Evolutionary conservation across 2,797 vertebrate genomes (phyloP).

Genomic region (Steatocranus sp.): DNA sequence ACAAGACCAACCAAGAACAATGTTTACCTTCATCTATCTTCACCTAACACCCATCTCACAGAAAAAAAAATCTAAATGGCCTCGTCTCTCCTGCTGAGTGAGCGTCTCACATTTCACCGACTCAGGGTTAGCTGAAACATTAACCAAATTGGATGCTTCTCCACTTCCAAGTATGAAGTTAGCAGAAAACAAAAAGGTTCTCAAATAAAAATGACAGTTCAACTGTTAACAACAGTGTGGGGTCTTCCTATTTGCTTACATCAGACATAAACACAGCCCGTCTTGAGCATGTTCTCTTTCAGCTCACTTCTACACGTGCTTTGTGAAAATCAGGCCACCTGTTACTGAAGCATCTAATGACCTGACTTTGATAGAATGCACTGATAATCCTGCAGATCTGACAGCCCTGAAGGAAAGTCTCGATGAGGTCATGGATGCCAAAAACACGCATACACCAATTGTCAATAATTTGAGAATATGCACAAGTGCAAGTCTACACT

Average conservation of each 20-base stretch:
- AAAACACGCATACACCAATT: conserved; percentile 12
- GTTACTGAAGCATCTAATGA: conserved; percentile 1
- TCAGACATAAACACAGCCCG: not conserved
- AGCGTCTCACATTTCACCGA: conserved; percentile 35
- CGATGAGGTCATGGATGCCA: conserved; percentile 39
- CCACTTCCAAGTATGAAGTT: not conserved
- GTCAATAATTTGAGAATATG: conserved; percentile 4
- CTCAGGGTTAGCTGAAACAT: conserved; percentile 11
- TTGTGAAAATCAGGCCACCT: not conserved
- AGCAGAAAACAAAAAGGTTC: not conserved
- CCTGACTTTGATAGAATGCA: not conserved
- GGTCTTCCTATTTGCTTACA: not conserved
- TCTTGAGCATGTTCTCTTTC: not conserved
- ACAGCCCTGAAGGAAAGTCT: not conserved
- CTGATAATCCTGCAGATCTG: conserved; percentile 2
- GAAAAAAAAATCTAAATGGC: conserved; percentile 15
- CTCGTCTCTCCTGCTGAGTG: conserved; percentile 29
- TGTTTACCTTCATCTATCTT: conserved; percentile 65
- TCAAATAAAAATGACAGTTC: conserved; percentile 1
- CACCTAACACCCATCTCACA: conserved; percentile 11
- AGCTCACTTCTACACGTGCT: not conserved
- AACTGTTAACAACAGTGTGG: not conserved
- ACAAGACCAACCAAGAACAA: conserved; percentile 64
- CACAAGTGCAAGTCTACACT: not conserved
- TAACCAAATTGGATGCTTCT: conserved; percentile 23